phyloP scores from a whole-genome alignment of 2,888 invertebrate genomes.

The Sacculina carcini region DNA sequence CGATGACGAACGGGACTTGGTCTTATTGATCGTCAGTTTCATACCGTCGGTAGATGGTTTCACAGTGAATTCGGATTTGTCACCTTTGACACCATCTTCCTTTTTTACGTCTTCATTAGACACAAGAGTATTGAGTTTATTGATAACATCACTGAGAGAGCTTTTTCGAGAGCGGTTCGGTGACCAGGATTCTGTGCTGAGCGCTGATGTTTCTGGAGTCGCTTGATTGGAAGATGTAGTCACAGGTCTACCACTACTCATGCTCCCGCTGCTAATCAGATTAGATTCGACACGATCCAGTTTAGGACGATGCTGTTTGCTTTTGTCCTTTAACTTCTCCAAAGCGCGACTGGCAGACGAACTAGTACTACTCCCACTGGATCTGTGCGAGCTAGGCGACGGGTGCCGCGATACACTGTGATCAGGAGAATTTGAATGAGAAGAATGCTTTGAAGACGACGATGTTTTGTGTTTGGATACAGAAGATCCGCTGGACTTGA shows the following conservation, averaged over 20 bases:
- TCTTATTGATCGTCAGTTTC: constrained; percentile 74
- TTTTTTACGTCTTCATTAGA: constrained; percentile 6
- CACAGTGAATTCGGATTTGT: constrained; percentile 38
- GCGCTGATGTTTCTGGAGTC: background rate
- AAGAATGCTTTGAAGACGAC: constrained; percentile 3
- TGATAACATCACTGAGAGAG: constrained; percentile 57
- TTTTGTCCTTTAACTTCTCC: background rate
- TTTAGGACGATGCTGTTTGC: background rate
- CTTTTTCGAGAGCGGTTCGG: constrained; percentile 32
- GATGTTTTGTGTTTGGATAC: constrained; percentile 7
- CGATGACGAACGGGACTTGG: constrained; percentile 18
- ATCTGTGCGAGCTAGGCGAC: constrained; percentile 9
- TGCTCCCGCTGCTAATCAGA: too few relatives aligned
- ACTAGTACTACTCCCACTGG: constrained; percentile 6
- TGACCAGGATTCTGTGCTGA: background rate
- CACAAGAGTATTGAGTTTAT: constrained; percentile 30
- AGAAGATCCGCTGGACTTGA: constrained; percentile 9
- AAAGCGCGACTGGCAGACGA: background rate
- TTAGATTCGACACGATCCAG: too few relatives aligned
- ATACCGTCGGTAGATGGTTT: constrained; percentile 68
- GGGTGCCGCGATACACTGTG: constrained; percentile 19
- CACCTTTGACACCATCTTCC: constrained; percentile 10
- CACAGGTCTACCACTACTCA: too few relatives aligned
- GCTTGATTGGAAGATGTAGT: background rate
- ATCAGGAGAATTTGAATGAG: constrained; percentile 9